A percentile compares a stretch with the other conserved stretches of the same genome.
Evolutionary conservation across 2,888 invertebrate species (phyloP).

Genomic region (Ligdia adustata): DNA sequence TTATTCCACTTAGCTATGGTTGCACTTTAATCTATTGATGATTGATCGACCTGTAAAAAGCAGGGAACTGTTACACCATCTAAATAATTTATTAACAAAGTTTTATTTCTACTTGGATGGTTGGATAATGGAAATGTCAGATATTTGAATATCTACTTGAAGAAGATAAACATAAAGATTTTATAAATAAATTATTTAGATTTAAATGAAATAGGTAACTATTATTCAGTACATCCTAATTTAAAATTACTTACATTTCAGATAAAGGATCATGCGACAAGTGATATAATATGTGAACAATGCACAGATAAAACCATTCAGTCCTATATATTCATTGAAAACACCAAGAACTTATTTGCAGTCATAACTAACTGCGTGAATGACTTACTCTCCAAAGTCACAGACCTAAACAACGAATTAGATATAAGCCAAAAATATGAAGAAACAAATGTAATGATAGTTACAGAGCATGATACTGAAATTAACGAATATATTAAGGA

Average conservation of each 20-base stretch:
- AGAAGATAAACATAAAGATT: too few relatives aligned
- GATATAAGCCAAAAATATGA: conserved; percentile 32
- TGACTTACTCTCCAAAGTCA: conserved; percentile 53
- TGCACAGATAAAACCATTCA: conserved; percentile 56
- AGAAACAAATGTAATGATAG: conserved; percentile 54
- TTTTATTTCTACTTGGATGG: too few relatives aligned
- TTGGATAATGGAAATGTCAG: too few relatives aligned
- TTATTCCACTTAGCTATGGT: too few relatives aligned
- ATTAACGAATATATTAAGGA: conserved; percentile 42
- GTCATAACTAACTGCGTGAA: conserved; percentile 48
- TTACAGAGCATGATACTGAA: conserved; percentile 51
- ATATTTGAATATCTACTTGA: too few relatives aligned
- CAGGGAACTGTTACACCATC: too few relatives aligned
- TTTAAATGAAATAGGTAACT: not conserved
- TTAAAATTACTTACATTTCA: conserved; percentile 35
- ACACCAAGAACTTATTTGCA: conserved; percentile 49
- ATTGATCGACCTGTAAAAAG: too few relatives aligned
- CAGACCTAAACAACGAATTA: conserved; percentile 46
- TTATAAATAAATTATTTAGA: not conserved
- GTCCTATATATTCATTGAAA: conserved; percentile 54
- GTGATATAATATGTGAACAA: conserved; percentile 45
- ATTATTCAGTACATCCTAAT: too few relatives aligned
- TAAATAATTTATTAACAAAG: too few relatives aligned
- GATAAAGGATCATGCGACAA: conserved; percentile 48
- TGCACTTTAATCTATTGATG: too few relatives aligned